These are phyloP conservation scores for Myanophis thanlyinensis DNA, from an alignment of 2,113 vertebrate species.

Conservation along the genomic window DNA sequence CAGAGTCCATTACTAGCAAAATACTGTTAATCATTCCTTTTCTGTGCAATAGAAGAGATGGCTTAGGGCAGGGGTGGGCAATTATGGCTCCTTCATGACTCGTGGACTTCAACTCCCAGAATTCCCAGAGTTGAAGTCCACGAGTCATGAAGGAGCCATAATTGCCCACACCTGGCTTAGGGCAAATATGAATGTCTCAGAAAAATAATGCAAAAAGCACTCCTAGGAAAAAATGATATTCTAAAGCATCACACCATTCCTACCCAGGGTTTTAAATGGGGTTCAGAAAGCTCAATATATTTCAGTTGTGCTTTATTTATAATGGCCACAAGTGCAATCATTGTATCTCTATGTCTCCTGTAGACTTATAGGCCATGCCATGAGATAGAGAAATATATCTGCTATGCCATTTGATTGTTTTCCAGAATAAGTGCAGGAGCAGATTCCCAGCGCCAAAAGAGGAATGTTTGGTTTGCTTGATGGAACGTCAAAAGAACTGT, in stretches of 20 bases:
- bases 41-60: background rate
- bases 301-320: slow-evolving; percentile 71
- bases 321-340: slow-evolving; percentile 57
- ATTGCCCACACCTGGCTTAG: no score
- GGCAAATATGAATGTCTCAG: background rate
- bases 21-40: background rate
- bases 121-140: no score
- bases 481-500: slow-evolving; percentile 7
- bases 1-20: background rate
- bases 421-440: slow-evolving; percentile 55
- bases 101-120: no score
- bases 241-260: slow-evolving; percentile 34
- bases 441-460: slow-evolving; percentile 51
- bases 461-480: slow-evolving; percentile 50
- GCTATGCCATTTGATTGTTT: slow-evolving; percentile 64
- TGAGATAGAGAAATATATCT: slow-evolving; percentile 47
- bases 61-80: background rate
- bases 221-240: background rate
- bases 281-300: slow-evolving; percentile 30
- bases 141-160: no score
- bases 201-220: slow-evolving; percentile 9
- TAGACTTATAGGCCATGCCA: slow-evolving; percentile 43
- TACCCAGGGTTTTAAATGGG: slow-evolving; percentile 22
- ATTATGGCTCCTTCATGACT: no score
- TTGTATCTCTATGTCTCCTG: slow-evolving; percentile 42